Conservation (phyloP, 2,797 vertebrate genomes). For the Lophius americanus region DNA sequence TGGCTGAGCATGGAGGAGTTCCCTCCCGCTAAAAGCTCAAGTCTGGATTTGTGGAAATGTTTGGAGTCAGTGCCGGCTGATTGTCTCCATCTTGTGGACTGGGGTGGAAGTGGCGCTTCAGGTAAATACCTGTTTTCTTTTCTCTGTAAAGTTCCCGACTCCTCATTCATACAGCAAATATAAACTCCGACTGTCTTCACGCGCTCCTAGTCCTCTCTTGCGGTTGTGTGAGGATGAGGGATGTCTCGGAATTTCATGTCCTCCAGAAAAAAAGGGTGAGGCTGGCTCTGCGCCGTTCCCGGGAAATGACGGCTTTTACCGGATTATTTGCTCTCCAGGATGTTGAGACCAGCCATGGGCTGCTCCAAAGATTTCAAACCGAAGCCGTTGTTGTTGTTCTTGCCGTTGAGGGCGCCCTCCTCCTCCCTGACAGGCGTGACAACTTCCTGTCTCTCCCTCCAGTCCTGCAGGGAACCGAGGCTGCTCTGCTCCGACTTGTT, state of each 20-base stretch:
- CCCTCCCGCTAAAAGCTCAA: conserved; percentile 26
- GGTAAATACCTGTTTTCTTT: conserved; percentile 14
- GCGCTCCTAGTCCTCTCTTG: conserved; percentile 22
- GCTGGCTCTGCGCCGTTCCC: conserved; percentile 83
- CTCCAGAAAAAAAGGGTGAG: conserved; percentile 82
- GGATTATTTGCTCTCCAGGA: conserved; percentile 89
- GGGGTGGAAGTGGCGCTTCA: conserved; percentile 46
- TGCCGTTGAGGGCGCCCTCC: conserved; percentile 77
- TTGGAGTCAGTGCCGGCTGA: conserved; percentile 41
- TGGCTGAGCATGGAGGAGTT: conserved; percentile 47
- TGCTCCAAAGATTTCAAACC: conserved; percentile 87
- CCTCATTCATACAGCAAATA: conserved; percentile 25
- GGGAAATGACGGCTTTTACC: conserved; percentile 32
- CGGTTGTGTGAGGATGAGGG: conserved; percentile 43
- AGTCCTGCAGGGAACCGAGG: conserved; percentile 84
- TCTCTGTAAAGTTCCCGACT: conserved; percentile 20
- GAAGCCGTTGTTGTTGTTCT: conserved; percentile 83
- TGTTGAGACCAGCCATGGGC: conserved; percentile 85
- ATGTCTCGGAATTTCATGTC: conserved; percentile 70
- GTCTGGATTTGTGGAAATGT: conserved; percentile 20
- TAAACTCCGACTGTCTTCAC: conserved; percentile 37
- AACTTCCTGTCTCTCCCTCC: conserved; percentile 84
- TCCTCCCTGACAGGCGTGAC: conserved; percentile 81
- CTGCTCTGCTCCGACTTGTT: conserved; percentile 84
- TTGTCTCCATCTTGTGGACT: conserved; percentile 68